phyloP scores from a whole-genome alignment of 35 echinoderm and acorn worm genomes.

The Hemicentrotus pulcherrimus region DNA sequence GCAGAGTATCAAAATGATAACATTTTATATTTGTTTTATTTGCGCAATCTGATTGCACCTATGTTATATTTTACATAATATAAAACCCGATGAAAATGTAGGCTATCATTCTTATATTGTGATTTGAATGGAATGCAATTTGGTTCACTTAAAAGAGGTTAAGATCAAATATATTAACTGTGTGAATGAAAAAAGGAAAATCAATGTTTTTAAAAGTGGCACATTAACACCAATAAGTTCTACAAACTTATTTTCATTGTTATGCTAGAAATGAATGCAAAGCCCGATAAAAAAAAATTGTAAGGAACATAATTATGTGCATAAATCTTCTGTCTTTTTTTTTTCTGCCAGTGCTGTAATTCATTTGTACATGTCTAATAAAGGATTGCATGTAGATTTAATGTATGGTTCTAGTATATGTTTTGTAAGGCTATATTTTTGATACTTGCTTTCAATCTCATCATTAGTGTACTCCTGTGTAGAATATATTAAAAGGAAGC shows the following conservation, averaged over 20 bases:
- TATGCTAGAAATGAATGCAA: not conserved
- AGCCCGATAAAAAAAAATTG: not conserved
- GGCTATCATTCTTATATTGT: not conserved
- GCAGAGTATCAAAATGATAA: not conserved
- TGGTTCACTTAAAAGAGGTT: not conserved
- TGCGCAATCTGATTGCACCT: not conserved
- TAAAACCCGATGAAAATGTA: too few species aligned
- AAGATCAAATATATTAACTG: not conserved
- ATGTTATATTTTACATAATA: too few species aligned
- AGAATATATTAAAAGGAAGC: conserved; percentile 6
- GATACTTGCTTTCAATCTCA: not conserved
- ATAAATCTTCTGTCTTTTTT: not conserved
- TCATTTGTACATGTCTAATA: too few species aligned
- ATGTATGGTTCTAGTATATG: not conserved
- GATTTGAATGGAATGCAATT: not conserved
- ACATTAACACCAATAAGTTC: not conserved
- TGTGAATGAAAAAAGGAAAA: not conserved
- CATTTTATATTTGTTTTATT: not conserved
- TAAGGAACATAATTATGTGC: not conserved
- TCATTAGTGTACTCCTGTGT: not conserved
- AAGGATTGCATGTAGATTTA: not conserved
- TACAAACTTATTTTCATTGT: not conserved
- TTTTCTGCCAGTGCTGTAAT: not conserved
- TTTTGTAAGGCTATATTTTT: not conserved
- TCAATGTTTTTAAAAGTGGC: not conserved